A percentile compares a stretch with the other conserved stretches of the same genome.
These are phyloP conservation scores for Andrena marginata DNA, from an alignment of 2,888 invertebrate species.

Conservation along the genomic window DNA sequence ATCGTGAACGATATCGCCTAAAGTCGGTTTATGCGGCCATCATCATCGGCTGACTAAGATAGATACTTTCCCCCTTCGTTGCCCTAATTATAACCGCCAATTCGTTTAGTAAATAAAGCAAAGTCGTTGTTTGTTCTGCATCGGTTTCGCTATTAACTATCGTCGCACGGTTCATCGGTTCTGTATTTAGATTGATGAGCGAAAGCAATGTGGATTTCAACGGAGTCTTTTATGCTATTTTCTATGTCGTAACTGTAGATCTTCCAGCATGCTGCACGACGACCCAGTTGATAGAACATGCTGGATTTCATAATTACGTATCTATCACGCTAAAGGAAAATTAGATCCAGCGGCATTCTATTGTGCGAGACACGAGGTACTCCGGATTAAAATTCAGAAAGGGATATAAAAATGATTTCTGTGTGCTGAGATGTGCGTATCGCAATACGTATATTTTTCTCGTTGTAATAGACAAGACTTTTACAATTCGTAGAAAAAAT, in stretches of 20 bases:
- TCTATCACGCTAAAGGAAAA: not conserved
- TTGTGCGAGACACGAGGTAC: not conserved
- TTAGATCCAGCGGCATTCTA: not conserved
- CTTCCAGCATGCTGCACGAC: not conserved
- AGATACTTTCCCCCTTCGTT: conserved; percentile 68
- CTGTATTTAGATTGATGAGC: conserved; percentile 60
- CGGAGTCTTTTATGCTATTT: conserved; percentile 33
- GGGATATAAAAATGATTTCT: not conserved
- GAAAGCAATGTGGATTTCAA: conserved; percentile 45
- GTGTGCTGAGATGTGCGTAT: conserved; percentile 7
- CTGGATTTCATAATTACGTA: not conserved
- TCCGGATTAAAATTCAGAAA: not conserved
- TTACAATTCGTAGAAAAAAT: conserved; percentile 74
- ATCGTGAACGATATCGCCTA: conserved; percentile 57
- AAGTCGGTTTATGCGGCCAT: conserved; percentile 49
- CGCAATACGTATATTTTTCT: conserved; percentile 60
- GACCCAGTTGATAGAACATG: not conserved
- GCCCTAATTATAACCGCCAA: conserved; percentile 79
- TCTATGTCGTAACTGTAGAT: conserved; percentile 30
- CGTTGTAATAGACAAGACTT: conserved; percentile 61
- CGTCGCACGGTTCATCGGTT: conserved; percentile 63
- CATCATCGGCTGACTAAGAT: conserved; percentile 54
- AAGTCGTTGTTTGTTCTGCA: conserved; percentile 72
- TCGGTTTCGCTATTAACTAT: conserved; percentile 57
- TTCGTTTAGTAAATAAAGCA: conserved; percentile 78